Base-by-base conservation (phyloP, 2,888 invertebrate genomes). In the Ellobium chinense region DNA sequence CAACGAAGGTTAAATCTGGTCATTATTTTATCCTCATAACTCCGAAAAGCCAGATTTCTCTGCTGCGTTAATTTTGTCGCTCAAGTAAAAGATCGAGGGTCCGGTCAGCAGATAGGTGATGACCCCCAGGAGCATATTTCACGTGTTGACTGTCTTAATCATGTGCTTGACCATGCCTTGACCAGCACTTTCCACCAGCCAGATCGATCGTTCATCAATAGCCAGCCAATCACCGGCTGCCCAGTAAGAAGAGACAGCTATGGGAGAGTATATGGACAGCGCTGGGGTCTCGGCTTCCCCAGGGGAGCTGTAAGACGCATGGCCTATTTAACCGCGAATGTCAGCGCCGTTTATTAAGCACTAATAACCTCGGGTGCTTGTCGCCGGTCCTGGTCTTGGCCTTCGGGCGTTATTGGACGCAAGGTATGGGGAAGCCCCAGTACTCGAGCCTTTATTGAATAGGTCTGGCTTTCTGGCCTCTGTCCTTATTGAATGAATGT, bases 101-200 rank as follows among this genome's bases (percentile, higher is more conserved):
- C 9, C 46, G 46, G 46, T 46, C 46, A 46, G 18, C 46, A 46
- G 46, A 46, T 46, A 27, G 31, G 56, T 29, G 46, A 56, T 70
- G 7, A 56, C 34, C 34, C 29, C 56, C 29, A 12, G 56, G 70
- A 31, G 70, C 31, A 56, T n/a, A 56, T n/a, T 70, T 70, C 70
- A 56, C 56, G 70, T 70, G 56, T 34, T 70, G 70, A 70, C 70
- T n/a, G n/a, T 5, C 46, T 31, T 70, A 70, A 70, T 70, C 70
- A 70, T 70, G 56, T 70, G 70, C 56, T 70, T 70, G 70, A 56
- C 70, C 70, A 56, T 56, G 34, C 56, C 56, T 54, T 70, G 70
- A 70, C 70, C 46, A 70, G n/a, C 2, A 29, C 2, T 54, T 29
- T 34, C 29, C 18, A 39, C 54, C 54, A 1, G 56, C 1, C 70